Conservation (phyloP, 1,140 invertebrate genomes). For the Eriocheir sinensis region DNA sequence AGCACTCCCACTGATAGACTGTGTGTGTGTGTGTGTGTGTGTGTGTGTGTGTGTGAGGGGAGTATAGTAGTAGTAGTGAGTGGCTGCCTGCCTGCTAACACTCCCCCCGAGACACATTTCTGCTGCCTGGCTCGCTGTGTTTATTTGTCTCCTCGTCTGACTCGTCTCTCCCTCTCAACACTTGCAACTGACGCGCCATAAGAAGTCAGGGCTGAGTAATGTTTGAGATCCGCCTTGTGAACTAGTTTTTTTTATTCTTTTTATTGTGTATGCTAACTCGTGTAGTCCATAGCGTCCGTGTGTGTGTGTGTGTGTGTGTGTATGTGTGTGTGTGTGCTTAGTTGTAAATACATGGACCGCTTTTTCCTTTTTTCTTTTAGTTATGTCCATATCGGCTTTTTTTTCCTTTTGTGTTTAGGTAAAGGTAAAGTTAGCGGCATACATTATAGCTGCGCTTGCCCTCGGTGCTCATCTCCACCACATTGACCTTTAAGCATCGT, state of each 20-base stretch:
- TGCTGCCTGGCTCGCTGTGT: background rate
- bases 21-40: too few relatives aligned
- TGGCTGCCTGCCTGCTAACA: background rate
- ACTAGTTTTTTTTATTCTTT: background rate
- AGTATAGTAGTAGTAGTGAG: too few relatives aligned
- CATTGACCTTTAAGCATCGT: too few relatives aligned
- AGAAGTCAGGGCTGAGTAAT: background rate
- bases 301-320: conserved; percentile 45
- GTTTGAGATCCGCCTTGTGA: background rate
- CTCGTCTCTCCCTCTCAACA: conserved; percentile 8
- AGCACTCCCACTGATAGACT: too few relatives aligned
- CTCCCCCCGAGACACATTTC: background rate
- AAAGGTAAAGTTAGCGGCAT: too few relatives aligned
- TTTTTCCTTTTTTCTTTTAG: background rate
- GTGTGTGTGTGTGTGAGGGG: too few relatives aligned
- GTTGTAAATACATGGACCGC: background rate
- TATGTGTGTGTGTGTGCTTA: conserved; percentile 44
- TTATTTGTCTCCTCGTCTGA: conserved; percentile 24
- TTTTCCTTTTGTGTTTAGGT: conserved; percentile 25
- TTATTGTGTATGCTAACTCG: conserved; percentile 40
- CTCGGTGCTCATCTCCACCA: too few relatives aligned
- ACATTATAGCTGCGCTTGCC: too few relatives aligned
- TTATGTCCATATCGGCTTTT: background rate
- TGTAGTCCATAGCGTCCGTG: conserved; percentile 39
- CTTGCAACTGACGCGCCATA: background rate